phyloP scores from a whole-genome alignment of 2,888 invertebrate species.

The Lamellibrachia satsuma region DNA sequence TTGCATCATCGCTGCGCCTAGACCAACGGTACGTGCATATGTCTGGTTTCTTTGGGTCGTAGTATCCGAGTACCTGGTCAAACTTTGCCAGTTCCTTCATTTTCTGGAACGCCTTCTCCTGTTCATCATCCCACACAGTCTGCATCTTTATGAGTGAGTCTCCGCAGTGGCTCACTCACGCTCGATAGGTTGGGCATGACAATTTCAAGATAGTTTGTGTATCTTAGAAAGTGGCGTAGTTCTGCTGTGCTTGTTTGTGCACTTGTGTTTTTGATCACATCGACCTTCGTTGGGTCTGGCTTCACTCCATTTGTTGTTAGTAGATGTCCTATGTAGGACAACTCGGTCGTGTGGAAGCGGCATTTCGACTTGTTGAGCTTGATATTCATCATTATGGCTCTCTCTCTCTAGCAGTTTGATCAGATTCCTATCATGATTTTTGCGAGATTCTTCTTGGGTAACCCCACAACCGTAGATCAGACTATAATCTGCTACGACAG shows the following conservation, averaged over 20 bases:
- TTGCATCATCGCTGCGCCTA: no score
- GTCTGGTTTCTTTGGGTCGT: no score
- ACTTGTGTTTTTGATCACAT: background rate
- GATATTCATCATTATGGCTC: background rate
- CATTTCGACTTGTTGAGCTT: slow-evolving; percentile 32
- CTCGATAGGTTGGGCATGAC: no score
- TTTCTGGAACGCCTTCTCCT: no score
- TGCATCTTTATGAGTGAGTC: no score
- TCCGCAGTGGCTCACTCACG: no score
- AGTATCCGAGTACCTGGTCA: no score
- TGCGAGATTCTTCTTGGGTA: slow-evolving; percentile 32
- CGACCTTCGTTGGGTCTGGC: background rate
- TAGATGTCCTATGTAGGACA: slow-evolving; percentile 36
- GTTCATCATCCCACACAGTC: no score
- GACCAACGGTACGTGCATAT: no score
- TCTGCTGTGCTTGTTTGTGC: background rate
- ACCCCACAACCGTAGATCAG: slow-evolving; percentile 36
- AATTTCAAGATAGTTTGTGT: no score
- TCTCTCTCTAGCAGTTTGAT: slow-evolving; percentile 32
- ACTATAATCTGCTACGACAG: slow-evolving; percentile 40
- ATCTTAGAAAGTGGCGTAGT: no score
- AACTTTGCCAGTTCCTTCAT: no score
- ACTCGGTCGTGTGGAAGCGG: slow-evolving; percentile 33
- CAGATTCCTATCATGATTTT: slow-evolving; percentile 37
- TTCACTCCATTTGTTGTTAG: background rate